Evolutionary conservation across 1,140 invertebrate species (phyloP).

Genomic region (Cherax quadricarinatus): DNA sequence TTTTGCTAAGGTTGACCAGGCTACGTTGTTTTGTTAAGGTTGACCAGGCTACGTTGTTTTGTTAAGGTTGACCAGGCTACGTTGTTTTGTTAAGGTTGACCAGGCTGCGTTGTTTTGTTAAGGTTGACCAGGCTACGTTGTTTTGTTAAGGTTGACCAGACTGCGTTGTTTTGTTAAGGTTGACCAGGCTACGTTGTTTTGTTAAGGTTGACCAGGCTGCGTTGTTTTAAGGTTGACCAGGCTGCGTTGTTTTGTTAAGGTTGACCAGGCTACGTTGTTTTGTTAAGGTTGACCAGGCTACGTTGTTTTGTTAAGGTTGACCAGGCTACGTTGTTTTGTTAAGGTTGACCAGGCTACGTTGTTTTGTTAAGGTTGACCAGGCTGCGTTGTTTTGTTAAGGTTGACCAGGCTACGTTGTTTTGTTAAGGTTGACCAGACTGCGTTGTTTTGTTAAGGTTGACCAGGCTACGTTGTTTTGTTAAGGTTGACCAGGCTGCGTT

Average conservation of each 20-base stretch:
- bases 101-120: slow-evolving; percentile 41
- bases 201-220: neutral
- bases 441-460: slow-evolving; percentile 45
- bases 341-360: slow-evolving; percentile 11
- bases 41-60: neutral
- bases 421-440: slow-evolving; percentile 8
- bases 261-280: slow-evolving; percentile 40
- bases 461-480: neutral
- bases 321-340: slow-evolving; percentile 59
- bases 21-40: slow-evolving; percentile 43
- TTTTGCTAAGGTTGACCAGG: slow-evolving; percentile 26
- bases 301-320: too few species aligned
- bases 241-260: slow-evolving; percentile 44
- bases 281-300: neutral
- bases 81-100: slow-evolving; percentile 46
- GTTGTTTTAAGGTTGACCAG: too few species aligned
- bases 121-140: neutral
- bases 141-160: too few species aligned
- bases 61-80: too few species aligned
- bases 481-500: too few species aligned
- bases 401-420: slow-evolving; percentile 61
- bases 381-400: neutral
- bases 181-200: slow-evolving; percentile 40
- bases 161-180: slow-evolving; percentile 49
- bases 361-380: slow-evolving; percentile 29